Conservation (phyloP, 2,888 invertebrate species). For the Erebia palarica region DNA sequence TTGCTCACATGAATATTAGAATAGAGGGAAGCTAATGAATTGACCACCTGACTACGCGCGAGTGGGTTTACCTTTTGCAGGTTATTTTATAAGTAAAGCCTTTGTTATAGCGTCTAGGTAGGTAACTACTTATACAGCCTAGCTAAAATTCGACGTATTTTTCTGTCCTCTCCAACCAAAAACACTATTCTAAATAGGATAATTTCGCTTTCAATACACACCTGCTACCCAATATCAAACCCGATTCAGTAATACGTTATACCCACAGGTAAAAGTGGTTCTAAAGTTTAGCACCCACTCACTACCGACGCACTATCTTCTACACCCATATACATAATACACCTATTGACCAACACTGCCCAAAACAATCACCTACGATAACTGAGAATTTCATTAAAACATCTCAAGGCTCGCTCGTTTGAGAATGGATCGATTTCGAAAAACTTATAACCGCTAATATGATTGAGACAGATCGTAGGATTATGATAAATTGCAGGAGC, state of each 20-base stretch:
- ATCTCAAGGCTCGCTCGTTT: conserved; percentile 4
- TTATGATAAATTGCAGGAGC: not conserved
- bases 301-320: conserved; percentile 43
- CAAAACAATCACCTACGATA: conserved; percentile 68
- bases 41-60: too few species aligned
- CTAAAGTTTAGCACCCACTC: conserved; percentile 42
- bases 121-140: too few species aligned
- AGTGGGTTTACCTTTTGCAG: too few species aligned
- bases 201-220: conserved; percentile 12
- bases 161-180: too few species aligned
- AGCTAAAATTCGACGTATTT: too few species aligned
- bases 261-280: conserved; percentile 49
- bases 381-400: conserved; percentile 24
- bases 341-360: conserved; percentile 69
- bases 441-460: not conserved
- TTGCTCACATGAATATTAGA: too few species aligned
- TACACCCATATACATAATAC: conserved; percentile 49
- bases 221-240: not conserved
- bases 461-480: not conserved
- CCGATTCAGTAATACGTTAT: conserved; percentile 20
- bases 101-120: too few species aligned
- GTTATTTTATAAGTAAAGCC: too few species aligned
- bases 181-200: not conserved
- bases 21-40: too few species aligned
- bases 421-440: conserved; percentile 21